These are phyloP conservation scores for Rhabditoides inermis DNA, from an alignment of 2,888 invertebrate genomes.

Conservation along the genomic window DNA sequence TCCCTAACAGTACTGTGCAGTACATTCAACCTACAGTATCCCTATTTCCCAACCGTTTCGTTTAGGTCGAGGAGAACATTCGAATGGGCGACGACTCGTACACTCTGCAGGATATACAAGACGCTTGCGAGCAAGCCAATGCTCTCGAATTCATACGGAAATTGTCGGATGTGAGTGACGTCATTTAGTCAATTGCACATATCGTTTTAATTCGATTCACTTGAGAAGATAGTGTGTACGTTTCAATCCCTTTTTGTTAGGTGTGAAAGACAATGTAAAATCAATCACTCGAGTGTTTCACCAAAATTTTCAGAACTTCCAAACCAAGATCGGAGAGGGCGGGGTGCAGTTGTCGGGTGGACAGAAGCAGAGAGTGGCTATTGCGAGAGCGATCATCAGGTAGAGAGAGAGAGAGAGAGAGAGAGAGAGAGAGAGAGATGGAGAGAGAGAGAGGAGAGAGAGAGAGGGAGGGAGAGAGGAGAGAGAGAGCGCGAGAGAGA, in stretches of 20 bases:
- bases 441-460: no score
- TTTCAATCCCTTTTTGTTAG: no score
- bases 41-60: neutral
- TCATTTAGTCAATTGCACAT: no score
- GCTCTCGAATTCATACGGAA: slow-evolving; percentile 55
- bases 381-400: slow-evolving; percentile 30
- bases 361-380: slow-evolving; percentile 29
- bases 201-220: no score
- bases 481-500: slow-evolving; percentile 24
- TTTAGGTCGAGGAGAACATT: slow-evolving; percentile 56
- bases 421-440: no score
- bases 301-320: slow-evolving; percentile 10
- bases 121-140: slow-evolving; percentile 49
- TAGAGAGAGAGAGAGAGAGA: no score
- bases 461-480: slow-evolving; percentile 26
- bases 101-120: slow-evolving; percentile 33
- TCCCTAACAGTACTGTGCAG: slow-evolving; percentile 53
- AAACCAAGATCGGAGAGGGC: slow-evolving; percentile 23
- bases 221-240: neutral
- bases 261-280: no score
- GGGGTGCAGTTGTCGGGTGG: slow-evolving; percentile 30
- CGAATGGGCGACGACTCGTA: slow-evolving; percentile 54
- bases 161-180: slow-evolving; percentile 50
- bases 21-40: slow-evolving; percentile 27
- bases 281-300: no score